These are phyloP conservation scores for Leuciscus waleckii DNA, from an alignment of 2,797 vertebrate species.

Conservation along the genomic window DNA sequence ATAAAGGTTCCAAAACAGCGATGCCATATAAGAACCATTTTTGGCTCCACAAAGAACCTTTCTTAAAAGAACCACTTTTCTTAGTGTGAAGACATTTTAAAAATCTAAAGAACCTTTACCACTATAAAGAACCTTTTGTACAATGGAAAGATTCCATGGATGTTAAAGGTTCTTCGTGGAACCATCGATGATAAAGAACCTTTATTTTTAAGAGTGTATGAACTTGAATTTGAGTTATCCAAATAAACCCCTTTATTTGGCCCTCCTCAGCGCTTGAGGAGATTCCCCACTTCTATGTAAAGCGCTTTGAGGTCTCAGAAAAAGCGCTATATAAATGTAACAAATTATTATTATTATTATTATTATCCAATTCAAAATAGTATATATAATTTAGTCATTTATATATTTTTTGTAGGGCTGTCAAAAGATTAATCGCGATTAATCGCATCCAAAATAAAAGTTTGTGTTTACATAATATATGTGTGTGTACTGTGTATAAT, in stretches of 20 bases:
- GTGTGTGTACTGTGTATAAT: too few relatives aligned
- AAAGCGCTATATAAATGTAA: too few relatives aligned
- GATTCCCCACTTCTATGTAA: too few relatives aligned
- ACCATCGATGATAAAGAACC: neutral
- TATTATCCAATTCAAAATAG: neutral
- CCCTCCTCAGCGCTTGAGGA: too few relatives aligned
- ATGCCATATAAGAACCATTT: neutral
- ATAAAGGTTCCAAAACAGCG: neutral
- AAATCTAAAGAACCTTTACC: neutral
- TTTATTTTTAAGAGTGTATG: neutral
- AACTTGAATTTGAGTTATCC: neutral
- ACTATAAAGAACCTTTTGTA: neutral
- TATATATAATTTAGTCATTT: neutral
- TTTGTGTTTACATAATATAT: too few relatives aligned
- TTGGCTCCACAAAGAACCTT: neutral
- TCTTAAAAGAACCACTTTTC: neutral
- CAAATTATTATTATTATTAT: too few relatives aligned
- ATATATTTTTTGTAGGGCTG: neutral
- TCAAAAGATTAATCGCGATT: too few relatives aligned
- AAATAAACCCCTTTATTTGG: too few relatives aligned
- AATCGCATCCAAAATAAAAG: too few relatives aligned
- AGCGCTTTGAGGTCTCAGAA: too few relatives aligned
- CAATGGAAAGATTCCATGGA: neutral
- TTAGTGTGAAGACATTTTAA: neutral
- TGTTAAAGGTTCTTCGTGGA: too few relatives aligned